A percentile compares a stretch with the other conserved stretches of the same genome.
phyloP scores from a whole-genome alignment of 2,113 vertebrate genomes.

The Bostrychus sinensis region DNA sequence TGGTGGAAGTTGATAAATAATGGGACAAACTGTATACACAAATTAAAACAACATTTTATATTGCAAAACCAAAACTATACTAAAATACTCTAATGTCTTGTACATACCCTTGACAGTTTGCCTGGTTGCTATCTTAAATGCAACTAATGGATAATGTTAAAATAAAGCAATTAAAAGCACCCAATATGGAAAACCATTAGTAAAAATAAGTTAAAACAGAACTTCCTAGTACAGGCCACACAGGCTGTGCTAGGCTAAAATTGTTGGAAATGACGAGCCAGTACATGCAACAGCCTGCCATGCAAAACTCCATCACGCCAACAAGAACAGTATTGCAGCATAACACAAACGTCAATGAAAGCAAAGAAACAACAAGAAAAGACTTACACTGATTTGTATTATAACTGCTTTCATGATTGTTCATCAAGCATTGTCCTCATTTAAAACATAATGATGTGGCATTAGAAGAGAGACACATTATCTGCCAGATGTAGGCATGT shows the following conservation, averaged over 20 bases:
- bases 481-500: not conserved
- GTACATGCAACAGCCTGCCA: slow-evolving; percentile 32
- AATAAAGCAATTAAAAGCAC: not conserved
- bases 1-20: too few relatives aligned
- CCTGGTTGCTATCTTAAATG: not conserved
- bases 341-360: not conserved
- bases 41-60: too few relatives aligned
- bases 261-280: slow-evolving; percentile 16
- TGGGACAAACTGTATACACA: too few relatives aligned
- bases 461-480: not conserved
- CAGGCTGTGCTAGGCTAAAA: not conserved
- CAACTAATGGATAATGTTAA: not conserved
- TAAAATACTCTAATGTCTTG: too few relatives aligned
- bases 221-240: not conserved
- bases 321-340: not conserved
- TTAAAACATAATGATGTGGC: slow-evolving; percentile 40
- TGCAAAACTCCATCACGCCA: slow-evolving; percentile 44
- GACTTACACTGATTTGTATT: slow-evolving; percentile 65
- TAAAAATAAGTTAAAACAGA: not conserved
- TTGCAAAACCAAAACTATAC: too few relatives aligned
- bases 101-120: not conserved
- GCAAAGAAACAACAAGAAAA: slow-evolving; percentile 22
- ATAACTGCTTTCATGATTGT: slow-evolving; percentile 45
- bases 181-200: not conserved
- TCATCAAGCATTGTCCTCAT: slow-evolving; percentile 46